These are phyloP conservation scores for Sicus ferrugineus DNA, from an alignment of 2,888 invertebrate species.

Conservation along the genomic window DNA sequence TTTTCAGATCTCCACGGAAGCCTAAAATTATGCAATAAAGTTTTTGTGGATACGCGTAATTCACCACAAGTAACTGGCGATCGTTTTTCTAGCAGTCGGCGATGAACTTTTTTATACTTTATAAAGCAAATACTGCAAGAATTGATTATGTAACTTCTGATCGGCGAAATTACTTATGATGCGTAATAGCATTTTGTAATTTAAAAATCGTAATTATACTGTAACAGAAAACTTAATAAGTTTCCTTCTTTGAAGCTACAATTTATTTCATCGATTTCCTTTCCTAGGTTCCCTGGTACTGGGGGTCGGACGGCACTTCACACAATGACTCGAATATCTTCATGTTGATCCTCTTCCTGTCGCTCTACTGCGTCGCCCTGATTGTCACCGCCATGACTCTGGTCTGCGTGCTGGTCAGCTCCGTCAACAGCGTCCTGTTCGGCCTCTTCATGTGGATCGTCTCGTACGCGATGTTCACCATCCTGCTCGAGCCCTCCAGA, in stretches of 20 bases:
- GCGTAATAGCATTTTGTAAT: too few species aligned
- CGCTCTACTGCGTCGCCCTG: conserved; percentile 45
- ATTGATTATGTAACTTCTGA: too few species aligned
- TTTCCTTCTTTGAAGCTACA: neutral
- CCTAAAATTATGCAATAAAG: too few species aligned
- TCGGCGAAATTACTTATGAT: too few species aligned
- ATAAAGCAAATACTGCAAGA: too few species aligned
- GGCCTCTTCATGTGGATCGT: conserved; percentile 48
- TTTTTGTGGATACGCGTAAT: too few species aligned
- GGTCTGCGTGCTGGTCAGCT: conserved; percentile 42
- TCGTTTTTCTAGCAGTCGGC: too few species aligned
- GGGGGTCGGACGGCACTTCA: neutral
- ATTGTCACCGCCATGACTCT: conserved; percentile 48
- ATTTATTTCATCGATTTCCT: neutral
- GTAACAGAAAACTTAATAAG: too few species aligned
- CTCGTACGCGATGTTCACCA: conserved; percentile 49
- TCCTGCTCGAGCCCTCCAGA: conserved; percentile 44
- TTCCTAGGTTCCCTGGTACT: neutral
- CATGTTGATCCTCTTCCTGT: conserved; percentile 37
- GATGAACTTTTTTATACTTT: too few species aligned
- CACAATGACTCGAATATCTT: neutral
- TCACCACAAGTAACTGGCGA: too few species aligned
- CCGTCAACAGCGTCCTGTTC: conserved; percentile 46
- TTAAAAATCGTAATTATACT: too few species aligned
- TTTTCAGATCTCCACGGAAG: too few species aligned